These are phyloP conservation scores for Achlya flavicornis DNA, from an alignment of 2,888 invertebrate genomes.

Conservation along the genomic window DNA sequence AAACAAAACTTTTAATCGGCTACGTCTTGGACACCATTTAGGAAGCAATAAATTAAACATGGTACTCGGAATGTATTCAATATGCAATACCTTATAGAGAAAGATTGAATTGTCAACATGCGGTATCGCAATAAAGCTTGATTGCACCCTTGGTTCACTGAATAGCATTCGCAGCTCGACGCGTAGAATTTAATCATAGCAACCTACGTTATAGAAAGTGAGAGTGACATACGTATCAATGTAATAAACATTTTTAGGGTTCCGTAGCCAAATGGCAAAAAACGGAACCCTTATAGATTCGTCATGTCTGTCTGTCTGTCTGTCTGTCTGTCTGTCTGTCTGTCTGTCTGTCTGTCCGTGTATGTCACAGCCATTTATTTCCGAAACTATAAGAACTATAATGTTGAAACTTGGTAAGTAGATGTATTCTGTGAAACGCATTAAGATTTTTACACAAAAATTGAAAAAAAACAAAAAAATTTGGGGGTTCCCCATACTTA, in stretches of 20 bases:
- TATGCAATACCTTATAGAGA: slow-evolving; percentile 27
- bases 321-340: too few species aligned
- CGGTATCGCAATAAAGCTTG: slow-evolving; percentile 30
- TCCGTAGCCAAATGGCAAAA: too few species aligned
- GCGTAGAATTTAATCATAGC: slow-evolving; percentile 51
- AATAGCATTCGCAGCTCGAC: slow-evolving; percentile 39
- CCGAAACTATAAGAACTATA: too few species aligned
- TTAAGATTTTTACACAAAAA: too few species aligned
- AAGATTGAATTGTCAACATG: slow-evolving; percentile 47
- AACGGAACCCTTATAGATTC: too few species aligned
- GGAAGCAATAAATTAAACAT: slow-evolving; percentile 25
- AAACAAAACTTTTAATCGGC: slow-evolving; percentile 27
- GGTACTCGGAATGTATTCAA: slow-evolving; percentile 24
- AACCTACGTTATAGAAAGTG: slow-evolving; percentile 53
- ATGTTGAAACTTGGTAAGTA: too few species aligned
- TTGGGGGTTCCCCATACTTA: too few species aligned
- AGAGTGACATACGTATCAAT: slow-evolving; percentile 49
- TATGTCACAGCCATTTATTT: too few species aligned
- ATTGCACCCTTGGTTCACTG: slow-evolving; percentile 39
- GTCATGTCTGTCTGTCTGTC: too few species aligned
- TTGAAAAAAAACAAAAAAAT: too few species aligned
- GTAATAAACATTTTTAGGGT: slow-evolving; percentile 47
- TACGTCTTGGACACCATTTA: slow-evolving; percentile 26
- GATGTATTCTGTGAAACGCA: too few species aligned
- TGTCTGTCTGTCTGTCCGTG: too few species aligned